Percentiles rank a stretch among this genome's conserved stretches.
phyloP scores from a whole-genome alignment of 2,888 invertebrate species.

The Cryptocephalus primarius region DNA sequence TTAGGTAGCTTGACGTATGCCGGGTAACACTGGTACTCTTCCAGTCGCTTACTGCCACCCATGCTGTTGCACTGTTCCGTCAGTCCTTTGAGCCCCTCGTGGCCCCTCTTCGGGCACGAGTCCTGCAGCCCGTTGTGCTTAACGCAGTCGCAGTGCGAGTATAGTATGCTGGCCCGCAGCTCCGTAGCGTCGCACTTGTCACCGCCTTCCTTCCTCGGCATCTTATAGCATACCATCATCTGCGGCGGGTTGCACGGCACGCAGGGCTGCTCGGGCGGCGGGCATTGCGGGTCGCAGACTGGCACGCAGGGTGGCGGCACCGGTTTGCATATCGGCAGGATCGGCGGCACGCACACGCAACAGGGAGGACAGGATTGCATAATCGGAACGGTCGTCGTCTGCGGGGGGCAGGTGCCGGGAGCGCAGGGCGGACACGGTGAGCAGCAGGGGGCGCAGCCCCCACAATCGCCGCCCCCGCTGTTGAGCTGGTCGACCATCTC shows the following conservation, averaged over 20 bases:
- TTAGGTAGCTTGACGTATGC: slow-evolving; percentile 24
- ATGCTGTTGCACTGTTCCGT: slow-evolving; percentile 29
- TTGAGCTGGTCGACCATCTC: slow-evolving; percentile 27
- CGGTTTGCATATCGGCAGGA: slow-evolving; percentile 36
- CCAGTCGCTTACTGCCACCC: slow-evolving; percentile 20
- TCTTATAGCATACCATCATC: slow-evolving; percentile 43
- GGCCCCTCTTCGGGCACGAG: slow-evolving; percentile 43
- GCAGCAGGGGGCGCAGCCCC: slow-evolving; percentile 5
- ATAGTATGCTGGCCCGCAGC: slow-evolving; percentile 41
- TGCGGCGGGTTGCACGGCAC: slow-evolving; percentile 47
- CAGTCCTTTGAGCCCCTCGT: slow-evolving; percentile 40
- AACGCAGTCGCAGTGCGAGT: slow-evolving; percentile 47
- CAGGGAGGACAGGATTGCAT: slow-evolving; percentile 8
- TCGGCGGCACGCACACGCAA: slow-evolving; percentile 40
- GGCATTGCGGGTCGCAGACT: slow-evolving; percentile 33
- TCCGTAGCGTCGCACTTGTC: slow-evolving; percentile 42
- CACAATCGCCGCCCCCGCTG: slow-evolving; percentile 16
- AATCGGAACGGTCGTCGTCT: slow-evolving; percentile 24
- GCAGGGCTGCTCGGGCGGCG: slow-evolving; percentile 45
- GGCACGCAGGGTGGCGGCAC: slow-evolving; percentile 41
- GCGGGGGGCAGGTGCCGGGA: slow-evolving; percentile 11
- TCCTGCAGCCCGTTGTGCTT: slow-evolving; percentile 49
- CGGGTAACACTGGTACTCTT: slow-evolving; percentile 32
- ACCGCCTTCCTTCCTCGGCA: slow-evolving; percentile 29
- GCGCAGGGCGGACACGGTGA: slow-evolving; percentile 6